Conservation (phyloP, 2,888 invertebrate species). For the Hyposoter didymator region DNA sequence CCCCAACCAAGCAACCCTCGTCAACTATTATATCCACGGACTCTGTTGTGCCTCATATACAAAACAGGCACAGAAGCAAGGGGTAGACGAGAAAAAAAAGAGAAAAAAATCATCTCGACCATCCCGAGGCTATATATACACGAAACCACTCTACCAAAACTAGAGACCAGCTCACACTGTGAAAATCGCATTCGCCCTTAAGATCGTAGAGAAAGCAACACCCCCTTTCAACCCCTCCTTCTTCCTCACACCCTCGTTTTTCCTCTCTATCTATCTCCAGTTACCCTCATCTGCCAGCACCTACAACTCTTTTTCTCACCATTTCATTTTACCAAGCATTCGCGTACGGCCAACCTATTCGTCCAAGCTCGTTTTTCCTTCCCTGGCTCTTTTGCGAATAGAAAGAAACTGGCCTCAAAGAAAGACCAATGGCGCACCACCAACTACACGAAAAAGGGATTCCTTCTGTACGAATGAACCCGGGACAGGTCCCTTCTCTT, state of each 20-base stretch:
- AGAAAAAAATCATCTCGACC: constrained; percentile 48
- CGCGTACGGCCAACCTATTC: constrained; percentile 47
- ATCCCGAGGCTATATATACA: constrained; percentile 48
- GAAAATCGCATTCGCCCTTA: constrained; percentile 40
- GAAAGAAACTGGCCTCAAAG: constrained; percentile 33
- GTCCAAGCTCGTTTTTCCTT: constrained; percentile 44
- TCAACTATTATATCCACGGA: constrained; percentile 36
- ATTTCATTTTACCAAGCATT: constrained; percentile 50
- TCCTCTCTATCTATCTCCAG: constrained; percentile 20
- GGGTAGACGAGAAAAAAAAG: constrained; percentile 13
- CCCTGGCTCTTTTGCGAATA: constrained; percentile 43
- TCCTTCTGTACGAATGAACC: constrained; percentile 54
- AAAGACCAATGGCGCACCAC: constrained; percentile 19
- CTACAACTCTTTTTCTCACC: constrained; percentile 55
- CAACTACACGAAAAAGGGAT: constrained; percentile 15
- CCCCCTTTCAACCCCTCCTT: constrained; percentile 6
- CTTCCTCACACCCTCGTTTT: constrained; percentile 18
- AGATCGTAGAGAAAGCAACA: constrained; percentile 34
- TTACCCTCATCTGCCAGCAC: constrained; percentile 10
- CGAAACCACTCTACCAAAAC: constrained; percentile 34
- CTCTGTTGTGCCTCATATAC: constrained; percentile 22
- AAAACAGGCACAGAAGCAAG: constrained; percentile 10
- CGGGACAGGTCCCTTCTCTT: constrained; percentile 32
- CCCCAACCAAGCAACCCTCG: constrained; percentile 30
- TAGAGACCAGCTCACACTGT: constrained; percentile 46